Evolutionary conservation across 2,888 invertebrate species (phyloP).

Genomic region (Dicranocentrus wangi): DNA sequence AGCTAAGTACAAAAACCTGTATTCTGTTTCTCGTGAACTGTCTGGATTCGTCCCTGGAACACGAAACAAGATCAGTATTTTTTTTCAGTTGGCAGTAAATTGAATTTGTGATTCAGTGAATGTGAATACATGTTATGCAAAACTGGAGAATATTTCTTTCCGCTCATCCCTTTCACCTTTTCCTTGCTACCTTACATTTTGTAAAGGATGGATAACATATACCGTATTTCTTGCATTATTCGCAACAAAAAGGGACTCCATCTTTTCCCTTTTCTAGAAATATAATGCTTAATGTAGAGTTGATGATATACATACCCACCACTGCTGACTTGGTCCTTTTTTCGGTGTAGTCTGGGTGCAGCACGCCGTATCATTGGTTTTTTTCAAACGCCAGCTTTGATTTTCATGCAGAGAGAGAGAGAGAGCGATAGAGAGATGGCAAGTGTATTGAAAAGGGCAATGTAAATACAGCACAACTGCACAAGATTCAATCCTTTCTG

Average conservation of each 20-base stretch:
- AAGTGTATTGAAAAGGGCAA: too few relatives aligned
- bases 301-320: too few relatives aligned
- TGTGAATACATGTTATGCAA: conserved; percentile 45
- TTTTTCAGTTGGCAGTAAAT: conserved; percentile 40
- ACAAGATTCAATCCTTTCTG: too few relatives aligned
- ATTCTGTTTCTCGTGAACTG: background rate
- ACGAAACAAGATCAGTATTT: conserved; percentile 31
- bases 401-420: conserved; percentile 4
- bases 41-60: conserved; percentile 5
- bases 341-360: conserved; percentile 12
- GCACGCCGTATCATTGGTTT: conserved; percentile 28
- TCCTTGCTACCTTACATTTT: background rate
- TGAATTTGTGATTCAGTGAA: conserved; percentile 43
- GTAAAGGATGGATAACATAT: background rate
- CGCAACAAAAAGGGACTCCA: background rate
- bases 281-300: conserved; percentile 10
- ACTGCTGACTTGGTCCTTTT: conserved; percentile 36
- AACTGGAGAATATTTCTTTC: conserved; percentile 4
- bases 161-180: conserved; percentile 6
- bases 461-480: conserved; percentile 6
- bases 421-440: too few relatives aligned
- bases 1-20: too few relatives aligned
- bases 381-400: background rate
- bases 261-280: background rate
- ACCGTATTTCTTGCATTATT: conserved; percentile 3